Evolutionary conservation across 2,888 invertebrate genomes (phyloP), one percentile per base, ranked within the genome.

Genomic region (Leptopilina syphax): DNA sequence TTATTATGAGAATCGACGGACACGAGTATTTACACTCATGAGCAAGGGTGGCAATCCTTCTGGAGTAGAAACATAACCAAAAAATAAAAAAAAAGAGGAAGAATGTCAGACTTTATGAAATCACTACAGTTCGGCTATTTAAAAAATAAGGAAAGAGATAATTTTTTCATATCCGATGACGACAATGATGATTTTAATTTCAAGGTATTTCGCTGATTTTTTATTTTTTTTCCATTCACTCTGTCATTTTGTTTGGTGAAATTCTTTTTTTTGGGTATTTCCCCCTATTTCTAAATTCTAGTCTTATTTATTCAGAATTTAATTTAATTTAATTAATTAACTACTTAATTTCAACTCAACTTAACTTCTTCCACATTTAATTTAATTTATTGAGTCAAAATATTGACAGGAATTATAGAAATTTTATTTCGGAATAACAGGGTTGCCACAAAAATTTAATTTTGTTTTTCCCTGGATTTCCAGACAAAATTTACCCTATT

Each of bases 111-210:
- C 27, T 73, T 54, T 54, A 73, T 73, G 70, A 73, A 73, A 73
- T 73, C 70, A 12, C 27, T 73, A 34, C 70, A 73, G 34, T 73
- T 73, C 34, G 70, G 70, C 70, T 73, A 73, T 34, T 24, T 77
- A 77, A 76, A 65, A 27, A 88, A 81, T 44, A 85, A 89, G 78
- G 79, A 87, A 44, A 86, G 83, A 54, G 86, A 87, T 79, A 82
- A 86, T 79, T 77, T 85, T 18, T 84, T 85, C 13, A 77, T 85
- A 67, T 82, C 85, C 27, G 88, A 93, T 77, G 89, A 92, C 34
- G 88, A 92, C 50, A 94, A 95, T 78, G 94, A 95, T 63, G 91
- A 93, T 79, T 95, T 94, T 87, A 93, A 93, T 86, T 95, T 94
- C 90, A 93, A 95, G 94, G 96, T 95, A 93, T 13, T 10, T 34